phyloP scores from a whole-genome alignment of 1,140 invertebrate genomes.

The Muscidifurax raptorellus region DNA sequence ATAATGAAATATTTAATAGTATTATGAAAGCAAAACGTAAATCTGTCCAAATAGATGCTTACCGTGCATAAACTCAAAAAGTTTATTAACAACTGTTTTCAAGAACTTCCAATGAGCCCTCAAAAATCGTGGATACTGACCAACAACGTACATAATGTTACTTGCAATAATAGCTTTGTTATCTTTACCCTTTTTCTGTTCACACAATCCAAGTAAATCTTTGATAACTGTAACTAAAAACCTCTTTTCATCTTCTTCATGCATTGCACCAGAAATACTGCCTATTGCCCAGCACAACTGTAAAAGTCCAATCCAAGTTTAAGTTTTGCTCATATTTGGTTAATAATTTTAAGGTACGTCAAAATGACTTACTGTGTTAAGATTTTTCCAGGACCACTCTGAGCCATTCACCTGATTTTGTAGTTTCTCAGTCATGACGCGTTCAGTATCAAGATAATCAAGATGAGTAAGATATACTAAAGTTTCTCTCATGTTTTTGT shows the following conservation, averaged over 20 bases:
- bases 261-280: constrained; percentile 99
- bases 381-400: constrained; percentile 99
- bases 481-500: constrained; percentile 99
- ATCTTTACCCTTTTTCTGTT: constrained; percentile 99
- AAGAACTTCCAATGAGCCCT: constrained; percentile 99
- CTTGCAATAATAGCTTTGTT: constrained; percentile 99
- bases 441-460: constrained; percentile 97
- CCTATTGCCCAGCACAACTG: constrained; percentile 99
- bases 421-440: constrained; percentile 99
- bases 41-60: constrained; percentile 55
- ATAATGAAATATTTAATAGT: constrained; percentile 18
- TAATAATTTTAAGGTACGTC: constrained; percentile 13
- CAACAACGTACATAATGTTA: constrained; percentile 99
- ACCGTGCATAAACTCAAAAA: constrained; percentile 99
- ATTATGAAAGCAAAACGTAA: background rate
- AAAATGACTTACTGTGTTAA: constrained; percentile 88
- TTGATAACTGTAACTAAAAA: constrained; percentile 99
- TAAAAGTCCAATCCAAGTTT: constrained; percentile 40
- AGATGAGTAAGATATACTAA: constrained; percentile 99
- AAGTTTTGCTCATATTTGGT: constrained; percentile 30
- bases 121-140: constrained; percentile 99
- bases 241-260: constrained; percentile 99
- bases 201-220: constrained; percentile 97
- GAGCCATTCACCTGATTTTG: constrained; percentile 99
- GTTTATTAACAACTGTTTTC: constrained; percentile 99